Base-by-base conservation (phyloP, 2,113 vertebrate genomes). In the Vulpes ferrilata region DNA sequence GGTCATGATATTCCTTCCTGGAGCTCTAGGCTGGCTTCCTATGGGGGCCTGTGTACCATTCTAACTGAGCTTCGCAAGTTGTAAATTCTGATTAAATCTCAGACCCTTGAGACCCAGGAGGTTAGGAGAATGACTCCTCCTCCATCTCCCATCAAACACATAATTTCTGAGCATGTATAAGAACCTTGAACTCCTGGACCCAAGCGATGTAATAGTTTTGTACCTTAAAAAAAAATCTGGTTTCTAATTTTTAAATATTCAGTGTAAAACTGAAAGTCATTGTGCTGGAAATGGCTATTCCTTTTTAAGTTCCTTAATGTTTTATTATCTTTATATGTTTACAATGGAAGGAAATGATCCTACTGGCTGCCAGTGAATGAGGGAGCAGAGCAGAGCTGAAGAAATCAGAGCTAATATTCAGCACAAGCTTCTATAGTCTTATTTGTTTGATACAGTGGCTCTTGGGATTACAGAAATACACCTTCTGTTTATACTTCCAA, bases 401-500 rank as follows among this genome's bases (percentile, higher is more conserved):
- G 76, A 93, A 92, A 65, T 59, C 73, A 38, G 55, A 84, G 4
- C 53, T 57, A 57, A 88, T 22, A 43, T 23, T 95, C 38, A 60
- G 7, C 65, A 93, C 23, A 71, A 74, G 27, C 9, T 23, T 90
- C 79, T 59, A 9, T 6, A 57, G 20, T 81, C 69, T 67, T 71
- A 3, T 89, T 76, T 95, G 82, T 83, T 97, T 93, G 80, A 93
- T 25, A 64, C 81, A 12, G 53, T 71, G 65, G 79, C 55, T 84
- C 6, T 78, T 83, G 83, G 83, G n/a, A 35, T 74, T 57, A 51
- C 8, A 2, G 97, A 97, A 97, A 90, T 65, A 73, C 93, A 98
- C 96, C 97, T 97, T 98, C 60, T 97, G 97, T 98, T 97, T 98
- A 95, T 88, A 15, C 96, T 95, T 90, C 89, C 90, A 96, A 97